These are phyloP conservation scores for Mobula birostris DNA, from an alignment of 2,113 vertebrate genomes.

Conservation along the genomic window DNA sequence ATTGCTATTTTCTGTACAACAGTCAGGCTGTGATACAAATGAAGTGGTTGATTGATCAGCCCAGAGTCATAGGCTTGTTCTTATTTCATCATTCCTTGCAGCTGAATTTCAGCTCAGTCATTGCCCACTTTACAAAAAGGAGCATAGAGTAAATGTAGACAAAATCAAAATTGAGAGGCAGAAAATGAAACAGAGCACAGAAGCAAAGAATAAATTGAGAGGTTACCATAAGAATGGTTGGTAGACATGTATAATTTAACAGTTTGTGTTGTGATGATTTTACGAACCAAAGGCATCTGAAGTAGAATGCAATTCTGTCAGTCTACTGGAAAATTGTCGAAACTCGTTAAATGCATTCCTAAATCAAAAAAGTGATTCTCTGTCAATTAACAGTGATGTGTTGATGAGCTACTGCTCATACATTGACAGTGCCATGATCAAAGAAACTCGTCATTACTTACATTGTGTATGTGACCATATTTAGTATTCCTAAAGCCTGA, in stretches of 20 bases:
- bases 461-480: background rate
- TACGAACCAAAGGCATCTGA: background rate
- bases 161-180: constrained; percentile 12
- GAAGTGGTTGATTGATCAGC: constrained; percentile 24
- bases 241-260: background rate
- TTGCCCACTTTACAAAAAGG: background rate
- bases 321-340: background rate
- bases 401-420: background rate
- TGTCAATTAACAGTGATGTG: background rate
- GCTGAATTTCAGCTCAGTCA: constrained; percentile 18
- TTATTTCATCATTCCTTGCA: constrained; percentile 2
- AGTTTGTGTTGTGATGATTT: background rate
- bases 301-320: background rate
- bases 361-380: background rate
- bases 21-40: background rate
- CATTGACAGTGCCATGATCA: background rate
- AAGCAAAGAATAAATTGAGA: background rate
- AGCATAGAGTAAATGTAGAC: constrained; percentile 31
- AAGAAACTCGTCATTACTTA: background rate
- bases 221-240: background rate
- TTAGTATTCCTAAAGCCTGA: background rate
- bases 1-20: constrained; percentile 28
- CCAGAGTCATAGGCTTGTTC: background rate
- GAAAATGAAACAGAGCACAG: background rate
- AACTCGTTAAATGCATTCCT: background rate